Evolutionary conservation across 2,797 vertebrate species (phyloP).

Genomic region (Neostethus bicornis): DNA sequence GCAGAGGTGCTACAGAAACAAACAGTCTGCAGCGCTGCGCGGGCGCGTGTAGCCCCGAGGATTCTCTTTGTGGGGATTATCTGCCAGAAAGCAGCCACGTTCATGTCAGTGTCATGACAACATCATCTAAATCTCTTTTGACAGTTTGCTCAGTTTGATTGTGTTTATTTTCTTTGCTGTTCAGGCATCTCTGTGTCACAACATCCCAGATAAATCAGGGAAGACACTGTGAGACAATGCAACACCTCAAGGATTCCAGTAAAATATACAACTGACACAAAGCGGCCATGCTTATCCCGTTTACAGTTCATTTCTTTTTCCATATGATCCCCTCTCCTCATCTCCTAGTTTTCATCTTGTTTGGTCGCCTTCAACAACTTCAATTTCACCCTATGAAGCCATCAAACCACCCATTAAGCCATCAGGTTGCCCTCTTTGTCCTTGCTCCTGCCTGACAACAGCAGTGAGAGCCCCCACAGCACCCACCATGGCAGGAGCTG

Average conservation of each 20-base stretch:
- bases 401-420: constrained; percentile 69
- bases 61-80: constrained; percentile 69
- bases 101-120: constrained; percentile 57
- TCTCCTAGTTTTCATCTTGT: constrained; percentile 35
- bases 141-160: constrained; percentile 61
- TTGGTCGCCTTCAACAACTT: constrained; percentile 53
- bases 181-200: constrained; percentile 20
- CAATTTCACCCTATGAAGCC: constrained; percentile 64
- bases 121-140: constrained; percentile 68
- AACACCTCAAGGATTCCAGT: constrained; percentile 47
- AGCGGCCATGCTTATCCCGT: constrained; percentile 14
- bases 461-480: constrained; percentile 17
- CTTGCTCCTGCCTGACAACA: constrained; percentile 65
- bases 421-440: constrained; percentile 70
- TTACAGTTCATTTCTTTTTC: constrained; percentile 27
- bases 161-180: constrained; percentile 52
- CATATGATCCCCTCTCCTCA: constrained; percentile 27
- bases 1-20: constrained; percentile 62
- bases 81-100: constrained; percentile 63
- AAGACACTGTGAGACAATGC: constrained; percentile 23
- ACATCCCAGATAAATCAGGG: constrained; percentile 41
- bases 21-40: constrained; percentile 42
- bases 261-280: constrained; percentile 24
- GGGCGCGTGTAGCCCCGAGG: constrained; percentile 55
- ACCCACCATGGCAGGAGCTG: constrained; percentile 10